Conservation (phyloP, 92 coral and sea anemone species). For the Paragorgia papillata region DNA sequence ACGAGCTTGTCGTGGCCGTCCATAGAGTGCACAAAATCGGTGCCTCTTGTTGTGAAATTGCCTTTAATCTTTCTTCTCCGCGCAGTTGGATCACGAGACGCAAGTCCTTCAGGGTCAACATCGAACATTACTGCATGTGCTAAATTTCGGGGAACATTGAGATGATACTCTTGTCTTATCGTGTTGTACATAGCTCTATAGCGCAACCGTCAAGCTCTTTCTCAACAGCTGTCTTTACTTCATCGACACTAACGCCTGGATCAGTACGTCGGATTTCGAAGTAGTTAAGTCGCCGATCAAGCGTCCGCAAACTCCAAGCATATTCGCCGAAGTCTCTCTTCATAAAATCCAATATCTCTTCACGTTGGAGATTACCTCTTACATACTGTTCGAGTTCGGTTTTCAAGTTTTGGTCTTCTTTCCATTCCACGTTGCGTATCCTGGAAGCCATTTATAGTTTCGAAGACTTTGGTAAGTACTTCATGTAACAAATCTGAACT, state of each 20-base stretch:
- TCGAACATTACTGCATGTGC: constrained; percentile 10
- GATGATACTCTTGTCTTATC: constrained; percentile 12
- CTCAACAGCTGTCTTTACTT: constrained; percentile 7
- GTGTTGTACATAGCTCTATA: constrained; percentile 19
- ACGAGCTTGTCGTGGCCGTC: constrained; percentile 49
- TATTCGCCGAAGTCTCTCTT: constrained; percentile 20
- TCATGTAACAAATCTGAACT: neutral
- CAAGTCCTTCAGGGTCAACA: constrained; percentile 17
- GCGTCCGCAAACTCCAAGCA: constrained; percentile 17
- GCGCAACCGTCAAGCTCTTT: neutral
- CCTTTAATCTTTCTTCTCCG: constrained; percentile 53
- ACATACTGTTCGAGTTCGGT: constrained; percentile 2
- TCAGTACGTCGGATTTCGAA: constrained; percentile 1
- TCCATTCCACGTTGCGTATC: constrained; percentile 12
- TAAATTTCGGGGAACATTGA: constrained; percentile 18
- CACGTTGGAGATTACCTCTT: neutral
- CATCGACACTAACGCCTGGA: neutral
- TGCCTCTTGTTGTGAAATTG: neutral
- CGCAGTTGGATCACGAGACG: constrained; percentile 22
- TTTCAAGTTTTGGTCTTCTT: neutral
- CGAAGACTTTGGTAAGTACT: neutral
- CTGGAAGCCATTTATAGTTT: neutral
- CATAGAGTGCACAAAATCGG: neutral
- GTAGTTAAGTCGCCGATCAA: constrained; percentile 8
- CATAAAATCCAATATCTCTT: constrained; percentile 25